A percentile compares a stretch with the other conserved stretches of the same genome.
Evolutionary conservation across 2,797 vertebrate genomes (phyloP).

Genomic region (Sebastes nivosus): DNA sequence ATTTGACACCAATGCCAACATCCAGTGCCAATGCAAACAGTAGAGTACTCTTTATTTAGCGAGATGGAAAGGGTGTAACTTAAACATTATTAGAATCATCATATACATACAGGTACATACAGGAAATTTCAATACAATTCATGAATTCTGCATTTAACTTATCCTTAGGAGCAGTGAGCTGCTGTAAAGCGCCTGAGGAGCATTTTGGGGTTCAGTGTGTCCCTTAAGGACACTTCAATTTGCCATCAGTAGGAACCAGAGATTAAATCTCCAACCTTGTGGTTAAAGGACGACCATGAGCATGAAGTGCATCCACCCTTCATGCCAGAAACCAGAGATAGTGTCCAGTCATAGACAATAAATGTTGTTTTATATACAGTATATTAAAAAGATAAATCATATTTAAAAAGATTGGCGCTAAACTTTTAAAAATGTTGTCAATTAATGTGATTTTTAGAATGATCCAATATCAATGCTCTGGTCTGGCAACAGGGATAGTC

Average conservation of each 20-base stretch:
- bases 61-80: neutral
- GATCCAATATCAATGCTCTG: neutral
- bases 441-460: neutral
- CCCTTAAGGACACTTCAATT: no score
- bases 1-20: neutral
- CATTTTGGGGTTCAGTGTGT: no score
- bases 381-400: neutral
- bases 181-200: no score
- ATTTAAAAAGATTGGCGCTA: neutral
- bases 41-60: neutral
- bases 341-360: neutral
- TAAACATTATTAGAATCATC: no score
- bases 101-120: no score
- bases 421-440: neutral
- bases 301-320: neutral
- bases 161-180: no score
- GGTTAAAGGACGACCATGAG: no score
- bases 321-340: neutral
- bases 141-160: no score
- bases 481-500: neutral
- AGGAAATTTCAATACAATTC: rapidly evolving
- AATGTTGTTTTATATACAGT: neutral
- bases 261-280: no score
- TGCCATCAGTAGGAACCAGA: neutral
- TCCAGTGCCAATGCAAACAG: neutral